phyloP scores from a whole-genome alignment of 2,797 vertebrate species.

The Lacerta agilis region DNA sequence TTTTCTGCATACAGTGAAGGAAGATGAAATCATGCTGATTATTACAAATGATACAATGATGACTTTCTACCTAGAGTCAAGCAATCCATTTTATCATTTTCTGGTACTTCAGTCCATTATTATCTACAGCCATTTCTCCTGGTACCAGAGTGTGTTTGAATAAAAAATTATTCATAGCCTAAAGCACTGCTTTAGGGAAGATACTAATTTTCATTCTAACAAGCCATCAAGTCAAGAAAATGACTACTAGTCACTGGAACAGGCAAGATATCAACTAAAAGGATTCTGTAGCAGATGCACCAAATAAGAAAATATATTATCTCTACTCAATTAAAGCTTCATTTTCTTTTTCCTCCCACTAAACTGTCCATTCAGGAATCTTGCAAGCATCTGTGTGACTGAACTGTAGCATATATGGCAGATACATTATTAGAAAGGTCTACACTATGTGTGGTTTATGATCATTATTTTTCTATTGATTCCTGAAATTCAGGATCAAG shows the following conservation, averaged over 20 bases:
- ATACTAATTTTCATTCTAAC: slow-evolving; percentile 45
- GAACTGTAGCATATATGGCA: background rate
- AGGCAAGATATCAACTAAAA: background rate
- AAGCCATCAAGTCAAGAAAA: slow-evolving; percentile 16
- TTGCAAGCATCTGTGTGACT: background rate
- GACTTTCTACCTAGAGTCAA: slow-evolving; percentile 9
- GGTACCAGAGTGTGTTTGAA: background rate
- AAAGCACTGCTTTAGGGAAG: slow-evolving; percentile 26
- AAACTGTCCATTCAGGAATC: background rate
- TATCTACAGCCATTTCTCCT: background rate
- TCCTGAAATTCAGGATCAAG: background rate
- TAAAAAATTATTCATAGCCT: slow-evolving; percentile 18
- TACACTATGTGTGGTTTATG: background rate
- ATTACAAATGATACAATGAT: slow-evolving; percentile 23
- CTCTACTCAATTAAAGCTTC: slow-evolving; percentile 5
- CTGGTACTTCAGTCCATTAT: background rate
- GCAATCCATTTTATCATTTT: background rate
- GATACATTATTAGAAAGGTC: background rate
- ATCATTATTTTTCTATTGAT: background rate
- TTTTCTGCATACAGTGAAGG: slow-evolving; percentile 1
- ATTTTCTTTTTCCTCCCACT: background rate
- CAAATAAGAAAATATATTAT: background rate
- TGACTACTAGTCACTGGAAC: background rate
- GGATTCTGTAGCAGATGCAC: background rate
- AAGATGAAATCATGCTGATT: slow-evolving; percentile 18